Evolutionary conservation across 2,797 vertebrate genomes (phyloP).

Genomic region (Sebastes itinus): DNA sequence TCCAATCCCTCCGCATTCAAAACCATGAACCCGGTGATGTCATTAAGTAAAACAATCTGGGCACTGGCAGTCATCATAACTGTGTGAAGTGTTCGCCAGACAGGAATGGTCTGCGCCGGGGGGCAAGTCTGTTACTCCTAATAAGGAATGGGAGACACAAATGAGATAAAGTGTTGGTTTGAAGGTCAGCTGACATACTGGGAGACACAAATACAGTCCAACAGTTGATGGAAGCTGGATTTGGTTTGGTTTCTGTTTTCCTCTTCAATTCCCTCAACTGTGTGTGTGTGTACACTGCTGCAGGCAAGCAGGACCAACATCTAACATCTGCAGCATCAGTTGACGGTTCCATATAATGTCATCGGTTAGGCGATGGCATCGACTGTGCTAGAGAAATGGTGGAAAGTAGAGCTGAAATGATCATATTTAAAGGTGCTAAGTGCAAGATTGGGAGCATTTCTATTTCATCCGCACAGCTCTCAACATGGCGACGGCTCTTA

Average conservation of each 20-base stretch:
- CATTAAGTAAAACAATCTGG: constrained; percentile 61
- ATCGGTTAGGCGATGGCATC: background rate
- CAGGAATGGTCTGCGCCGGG: background rate
- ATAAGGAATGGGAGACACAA: constrained; percentile 31
- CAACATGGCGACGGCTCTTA: no score
- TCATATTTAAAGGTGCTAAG: no score
- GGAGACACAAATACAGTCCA: constrained; percentile 7
- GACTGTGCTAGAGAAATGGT: background rate
- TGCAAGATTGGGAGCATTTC: no score
- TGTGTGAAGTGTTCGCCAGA: constrained; percentile 22
- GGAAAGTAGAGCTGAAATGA: background rate
- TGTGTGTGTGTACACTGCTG: background rate
- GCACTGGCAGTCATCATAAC: constrained; percentile 15
- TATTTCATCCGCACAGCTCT: no score
- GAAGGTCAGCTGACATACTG: background rate
- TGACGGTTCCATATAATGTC: background rate
- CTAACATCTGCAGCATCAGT: constrained; percentile 16
- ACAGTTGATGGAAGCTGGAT: constrained; percentile 23
- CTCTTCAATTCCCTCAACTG: background rate
- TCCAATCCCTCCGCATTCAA: constrained; percentile 9
- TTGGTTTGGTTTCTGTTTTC: constrained; percentile 24
- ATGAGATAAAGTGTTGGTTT: constrained; percentile 37
- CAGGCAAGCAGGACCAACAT: background rate
- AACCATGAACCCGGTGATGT: constrained; percentile 56
- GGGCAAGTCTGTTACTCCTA: constrained; percentile 8